Evolutionary conservation across 1,140 invertebrate genomes (phyloP).

Genomic region (Hyles vespertilio): DNA sequence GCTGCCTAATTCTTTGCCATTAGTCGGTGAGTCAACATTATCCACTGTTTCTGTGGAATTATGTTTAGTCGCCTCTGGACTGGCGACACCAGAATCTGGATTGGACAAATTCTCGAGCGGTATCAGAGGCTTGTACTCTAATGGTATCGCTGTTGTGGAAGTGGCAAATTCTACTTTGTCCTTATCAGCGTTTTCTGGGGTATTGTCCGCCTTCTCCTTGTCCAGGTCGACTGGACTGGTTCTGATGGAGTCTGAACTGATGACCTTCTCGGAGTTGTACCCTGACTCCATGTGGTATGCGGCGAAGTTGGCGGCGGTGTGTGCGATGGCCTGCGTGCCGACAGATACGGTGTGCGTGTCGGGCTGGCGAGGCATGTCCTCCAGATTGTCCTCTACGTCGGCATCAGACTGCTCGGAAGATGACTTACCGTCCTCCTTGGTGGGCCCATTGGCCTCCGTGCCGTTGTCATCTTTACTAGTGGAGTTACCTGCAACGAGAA

Average conservation of each 20-base stretch:
- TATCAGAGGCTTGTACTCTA: conserved; percentile 62
- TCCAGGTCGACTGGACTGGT: conserved; percentile 73
- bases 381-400: conserved; percentile 87
- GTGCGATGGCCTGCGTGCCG: conserved; percentile 42
- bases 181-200: conserved; percentile 75
- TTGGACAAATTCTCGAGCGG: conserved; percentile 65
- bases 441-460: conserved; percentile 37
- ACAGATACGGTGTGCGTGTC: conserved; percentile 38
- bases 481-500: conserved; percentile 34
- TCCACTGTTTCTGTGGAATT: conserved; percentile 71
- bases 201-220: conserved; percentile 75
- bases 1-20: conserved; percentile 65
- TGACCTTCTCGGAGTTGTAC: conserved; percentile 82
- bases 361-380: conserved; percentile 72
- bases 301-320: conserved; percentile 66
- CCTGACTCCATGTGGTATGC: conserved; percentile 79
- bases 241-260: conserved; percentile 68
- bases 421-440: conserved; percentile 71
- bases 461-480: conserved; percentile 38
- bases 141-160: conserved; percentile 45
- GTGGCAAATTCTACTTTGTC: conserved; percentile 61
- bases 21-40: conserved; percentile 65
- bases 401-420: conserved; percentile 83
- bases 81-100: conserved; percentile 76
- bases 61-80: conserved; percentile 74